Evolutionary conservation across 2,888 invertebrate species (phyloP).

Genomic region (Pandemis cinnamomeana): DNA sequence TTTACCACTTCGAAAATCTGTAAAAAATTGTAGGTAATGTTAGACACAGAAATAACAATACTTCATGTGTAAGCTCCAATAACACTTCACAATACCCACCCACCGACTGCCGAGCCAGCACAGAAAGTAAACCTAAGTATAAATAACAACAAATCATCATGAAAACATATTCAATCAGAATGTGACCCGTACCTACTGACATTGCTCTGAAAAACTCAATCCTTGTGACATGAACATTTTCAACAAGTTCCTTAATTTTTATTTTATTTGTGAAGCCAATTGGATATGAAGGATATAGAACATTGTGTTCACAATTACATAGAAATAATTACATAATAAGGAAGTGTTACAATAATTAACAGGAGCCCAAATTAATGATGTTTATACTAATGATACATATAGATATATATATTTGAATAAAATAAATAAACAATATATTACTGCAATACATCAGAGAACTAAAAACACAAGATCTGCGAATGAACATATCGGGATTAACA

Average conservation of each 20-base stretch:
- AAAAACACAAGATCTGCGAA: constrained; percentile 16
- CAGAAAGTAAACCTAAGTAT: constrained; percentile 24
- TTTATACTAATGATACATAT: background rate
- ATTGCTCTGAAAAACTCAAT: background rate
- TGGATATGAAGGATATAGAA: background rate
- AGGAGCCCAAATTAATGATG: constrained; percentile 2
- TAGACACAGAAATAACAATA: constrained; percentile 42
- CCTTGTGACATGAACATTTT: background rate
- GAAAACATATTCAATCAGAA: background rate
- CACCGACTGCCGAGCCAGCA: constrained; percentile 23
- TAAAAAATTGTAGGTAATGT: constrained; percentile 56
- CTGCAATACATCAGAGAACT: background rate
- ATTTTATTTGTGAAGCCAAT: background rate
- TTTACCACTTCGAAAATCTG: constrained; percentile 93
- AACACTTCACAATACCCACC: background rate
- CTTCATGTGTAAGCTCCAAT: constrained; percentile 42
- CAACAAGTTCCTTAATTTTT: background rate
- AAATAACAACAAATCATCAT: background rate
- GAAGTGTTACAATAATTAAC: background rate
- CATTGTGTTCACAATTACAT: background rate
- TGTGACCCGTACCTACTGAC: background rate
- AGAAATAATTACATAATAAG: background rate
- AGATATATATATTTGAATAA: background rate
- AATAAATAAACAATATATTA: constrained; percentile 2
- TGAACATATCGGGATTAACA: constrained; percentile 9